Percentiles rank a stretch among this genome's conserved stretches.
phyloP scores from a whole-genome alignment of 2,888 invertebrate species.

The Phengaris arion region DNA sequence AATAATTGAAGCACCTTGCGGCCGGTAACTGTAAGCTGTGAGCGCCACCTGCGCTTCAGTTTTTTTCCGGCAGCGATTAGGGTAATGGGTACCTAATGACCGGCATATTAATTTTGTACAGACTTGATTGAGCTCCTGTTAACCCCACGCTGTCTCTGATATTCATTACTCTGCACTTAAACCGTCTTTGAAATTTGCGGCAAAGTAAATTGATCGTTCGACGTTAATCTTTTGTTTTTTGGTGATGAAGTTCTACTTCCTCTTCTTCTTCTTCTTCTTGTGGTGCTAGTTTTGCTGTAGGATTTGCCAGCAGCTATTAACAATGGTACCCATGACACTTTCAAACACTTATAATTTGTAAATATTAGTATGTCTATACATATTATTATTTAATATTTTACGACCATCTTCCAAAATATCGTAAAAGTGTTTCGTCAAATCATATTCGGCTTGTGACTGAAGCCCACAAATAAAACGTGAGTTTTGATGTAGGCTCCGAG shows the following conservation, averaged over 20 bases:
- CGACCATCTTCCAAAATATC: not conserved
- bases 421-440: constrained; percentile 40
- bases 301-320: not conserved
- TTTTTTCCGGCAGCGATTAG: constrained; percentile 33
- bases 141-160: constrained; percentile 26
- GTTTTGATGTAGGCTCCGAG: constrained; percentile 39
- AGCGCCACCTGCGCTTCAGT: too few relatives aligned
- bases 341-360: not conserved
- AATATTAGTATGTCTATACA: not conserved
- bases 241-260: not conserved
- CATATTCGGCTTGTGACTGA: constrained; percentile 38
- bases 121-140: constrained; percentile 28
- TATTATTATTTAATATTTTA: not conserved
- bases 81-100: constrained; percentile 38
- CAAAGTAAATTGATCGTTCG: constrained; percentile 16
- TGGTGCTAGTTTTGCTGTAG: not conserved
- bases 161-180: constrained; percentile 18
- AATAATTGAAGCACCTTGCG: not conserved
- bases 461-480: constrained; percentile 42
- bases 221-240: not conserved
- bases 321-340: too few relatives aligned
- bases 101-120: constrained; percentile 35
- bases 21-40: constrained; percentile 16
- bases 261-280: not conserved
- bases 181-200: constrained; percentile 8